Percentiles rank a stretch among this genome's conserved stretches.
These are phyloP conservation scores for Drosophila rhopaloa DNA, from an alignment of 1,140 invertebrate genomes.

Conservation along the genomic window DNA sequence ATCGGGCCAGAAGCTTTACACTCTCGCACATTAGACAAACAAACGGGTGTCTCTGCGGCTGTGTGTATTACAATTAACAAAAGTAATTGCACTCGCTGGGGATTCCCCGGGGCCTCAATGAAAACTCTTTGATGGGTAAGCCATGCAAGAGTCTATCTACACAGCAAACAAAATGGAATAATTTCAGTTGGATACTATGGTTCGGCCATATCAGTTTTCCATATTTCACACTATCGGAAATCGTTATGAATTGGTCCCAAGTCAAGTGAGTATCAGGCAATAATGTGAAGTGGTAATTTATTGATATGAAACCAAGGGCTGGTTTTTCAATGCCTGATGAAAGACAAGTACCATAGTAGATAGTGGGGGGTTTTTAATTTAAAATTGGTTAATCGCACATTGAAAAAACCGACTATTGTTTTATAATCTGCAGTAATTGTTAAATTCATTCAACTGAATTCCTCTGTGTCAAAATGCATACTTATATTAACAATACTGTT, in stretches of 20 bases:
- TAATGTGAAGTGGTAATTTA: slow-evolving; percentile 26
- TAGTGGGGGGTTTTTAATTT: slow-evolving; percentile 24
- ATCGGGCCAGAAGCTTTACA: slow-evolving; percentile 47
- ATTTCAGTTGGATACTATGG: not conserved
- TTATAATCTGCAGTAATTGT: no score
- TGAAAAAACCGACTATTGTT: slow-evolving; percentile 1
- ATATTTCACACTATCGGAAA: slow-evolving; percentile 22
- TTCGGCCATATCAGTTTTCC: slow-evolving; percentile 6
- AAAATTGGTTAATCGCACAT: not conserved
- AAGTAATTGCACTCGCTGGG: slow-evolving; percentile 67
- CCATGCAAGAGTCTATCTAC: slow-evolving; percentile 37
- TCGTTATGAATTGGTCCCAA: slow-evolving; percentile 24
- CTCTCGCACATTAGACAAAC: slow-evolving; percentile 60
- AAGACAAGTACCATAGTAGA: not conserved
- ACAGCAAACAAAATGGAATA: slow-evolving; percentile 3
- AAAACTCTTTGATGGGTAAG: slow-evolving; percentile 45
- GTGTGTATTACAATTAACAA: slow-evolving; percentile 74
- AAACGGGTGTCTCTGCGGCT: slow-evolving; percentile 35
- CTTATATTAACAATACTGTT: no score
- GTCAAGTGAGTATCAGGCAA: slow-evolving; percentile 24
- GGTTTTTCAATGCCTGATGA: slow-evolving; percentile 1
- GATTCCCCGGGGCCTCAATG: slow-evolving; percentile 41
- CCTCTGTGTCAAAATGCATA: no score
- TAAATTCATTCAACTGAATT: no score
- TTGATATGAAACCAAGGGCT: slow-evolving; percentile 22